These are phyloP conservation scores for Sphecodes monilicornis DNA, from an alignment of 2,888 invertebrate species.

Conservation along the genomic window DNA sequence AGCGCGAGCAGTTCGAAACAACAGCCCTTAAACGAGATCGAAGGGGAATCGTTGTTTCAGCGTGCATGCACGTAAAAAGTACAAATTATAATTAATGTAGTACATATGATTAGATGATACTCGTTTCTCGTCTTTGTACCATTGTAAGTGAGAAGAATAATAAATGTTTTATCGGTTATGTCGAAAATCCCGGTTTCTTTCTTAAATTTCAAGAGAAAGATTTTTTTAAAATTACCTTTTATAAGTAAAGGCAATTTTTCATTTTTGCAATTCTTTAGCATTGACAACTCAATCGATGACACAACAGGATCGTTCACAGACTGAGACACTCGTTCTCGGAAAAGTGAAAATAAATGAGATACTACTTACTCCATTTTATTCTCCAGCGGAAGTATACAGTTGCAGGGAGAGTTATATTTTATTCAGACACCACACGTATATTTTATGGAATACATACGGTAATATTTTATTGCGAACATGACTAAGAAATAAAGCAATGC, in stretches of 20 bases:
- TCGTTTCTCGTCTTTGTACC: constrained; percentile 25
- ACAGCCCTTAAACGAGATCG: constrained; percentile 9
- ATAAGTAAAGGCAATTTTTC: background rate
- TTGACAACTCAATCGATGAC: background rate
- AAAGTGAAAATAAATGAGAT: background rate
- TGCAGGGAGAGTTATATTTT: background rate
- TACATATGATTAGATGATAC: constrained; percentile 29
- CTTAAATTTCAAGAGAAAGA: background rate
- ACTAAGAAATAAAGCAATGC: constrained; percentile 18
- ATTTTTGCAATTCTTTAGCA: background rate
- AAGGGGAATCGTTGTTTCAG: constrained; percentile 17
- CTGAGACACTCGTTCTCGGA: background rate
- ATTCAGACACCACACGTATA: background rate
- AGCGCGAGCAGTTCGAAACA: constrained; percentile 28
- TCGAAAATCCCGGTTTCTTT: background rate
- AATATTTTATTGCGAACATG: constrained; percentile 9
- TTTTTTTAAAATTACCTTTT: background rate
- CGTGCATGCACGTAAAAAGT: constrained; percentile 48
- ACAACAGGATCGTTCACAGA: background rate
- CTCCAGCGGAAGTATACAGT: background rate
- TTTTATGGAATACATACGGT: background rate
- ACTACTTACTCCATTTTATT: background rate
- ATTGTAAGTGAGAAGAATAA: constrained; percentile 23
- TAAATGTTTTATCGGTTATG: constrained; percentile 43
- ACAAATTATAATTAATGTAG: constrained; percentile 65